A percentile compares a stretch with the other conserved stretches of the same genome.
These are phyloP conservation scores for Isaurus tuberculatus DNA, from an alignment of 92 coral and sea anemone species.

Conservation along the genomic window DNA sequence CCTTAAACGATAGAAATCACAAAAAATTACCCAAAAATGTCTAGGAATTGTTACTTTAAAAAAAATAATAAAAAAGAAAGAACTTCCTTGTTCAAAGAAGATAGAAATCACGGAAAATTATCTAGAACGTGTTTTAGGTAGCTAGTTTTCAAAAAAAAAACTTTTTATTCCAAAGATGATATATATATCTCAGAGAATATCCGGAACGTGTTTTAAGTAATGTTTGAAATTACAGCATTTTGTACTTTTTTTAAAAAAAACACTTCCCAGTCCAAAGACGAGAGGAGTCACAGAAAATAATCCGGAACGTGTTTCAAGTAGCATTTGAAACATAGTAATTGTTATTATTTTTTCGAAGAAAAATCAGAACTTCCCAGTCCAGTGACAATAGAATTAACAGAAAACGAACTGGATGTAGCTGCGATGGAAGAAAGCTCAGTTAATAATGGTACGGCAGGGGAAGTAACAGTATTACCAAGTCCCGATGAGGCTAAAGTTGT, in stretches of 20 bases:
- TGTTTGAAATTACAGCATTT: not conserved
- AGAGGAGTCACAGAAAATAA: not conserved
- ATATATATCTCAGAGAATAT: too few species aligned
- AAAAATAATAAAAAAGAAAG: too few species aligned
- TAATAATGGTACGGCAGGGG: not conserved
- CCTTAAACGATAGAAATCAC: not conserved
- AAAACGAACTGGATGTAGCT: not conserved
- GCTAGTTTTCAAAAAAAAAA: too few species aligned
- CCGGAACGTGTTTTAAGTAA: not conserved
- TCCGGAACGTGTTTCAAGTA: not conserved
- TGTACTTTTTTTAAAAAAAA: not conserved
- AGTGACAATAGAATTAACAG: not conserved
- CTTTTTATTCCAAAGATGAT: too few species aligned
- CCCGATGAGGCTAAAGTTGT: not conserved
- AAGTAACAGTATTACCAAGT: not conserved
- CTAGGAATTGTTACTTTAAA: too few species aligned
- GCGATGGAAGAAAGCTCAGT: not conserved
- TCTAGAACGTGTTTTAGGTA: too few species aligned
- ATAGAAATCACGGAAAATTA: too few species aligned
- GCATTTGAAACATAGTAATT: not conserved
- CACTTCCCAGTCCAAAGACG: not conserved
- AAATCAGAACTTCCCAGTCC: not conserved
- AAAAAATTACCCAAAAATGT: not conserved
- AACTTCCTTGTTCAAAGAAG: too few species aligned
- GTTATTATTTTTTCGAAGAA: not conserved